Conservation (phyloP, 2,888 invertebrate genomes). For the Oscheius myriophilus region DNA sequence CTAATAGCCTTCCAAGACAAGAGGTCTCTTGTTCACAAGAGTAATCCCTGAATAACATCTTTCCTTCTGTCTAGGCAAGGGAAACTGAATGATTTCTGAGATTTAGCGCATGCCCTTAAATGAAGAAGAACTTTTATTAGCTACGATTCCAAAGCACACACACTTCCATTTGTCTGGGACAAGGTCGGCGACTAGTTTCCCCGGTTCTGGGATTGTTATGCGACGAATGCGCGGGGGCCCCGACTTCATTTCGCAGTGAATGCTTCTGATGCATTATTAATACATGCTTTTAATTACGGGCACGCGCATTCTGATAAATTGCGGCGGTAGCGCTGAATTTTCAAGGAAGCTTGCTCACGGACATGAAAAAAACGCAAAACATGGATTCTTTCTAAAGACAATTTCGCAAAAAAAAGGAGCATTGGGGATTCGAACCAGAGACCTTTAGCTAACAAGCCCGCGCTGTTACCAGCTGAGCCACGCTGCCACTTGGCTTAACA, state of each 20-base stretch:
- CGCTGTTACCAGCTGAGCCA: too few species aligned
- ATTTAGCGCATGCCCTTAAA: too few species aligned
- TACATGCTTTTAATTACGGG: slow-evolving; percentile 9
- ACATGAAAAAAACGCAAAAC: not conserved
- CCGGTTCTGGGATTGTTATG: not conserved
- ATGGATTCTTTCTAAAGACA: too few species aligned
- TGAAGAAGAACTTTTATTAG: slow-evolving; percentile 10
- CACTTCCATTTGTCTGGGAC: slow-evolving; percentile 14
- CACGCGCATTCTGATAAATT: slow-evolving; percentile 22
- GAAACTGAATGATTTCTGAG: too few species aligned
- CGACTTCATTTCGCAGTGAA: slow-evolving; percentile 15
- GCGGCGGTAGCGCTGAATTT: slow-evolving; percentile 17
- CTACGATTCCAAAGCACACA: slow-evolving; percentile 4
- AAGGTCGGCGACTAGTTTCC: not conserved
- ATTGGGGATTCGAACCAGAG: too few species aligned
- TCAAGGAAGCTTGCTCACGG: not conserved
- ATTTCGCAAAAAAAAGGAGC: too few species aligned
- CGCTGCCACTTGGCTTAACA: too few species aligned
- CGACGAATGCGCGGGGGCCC: not conserved
- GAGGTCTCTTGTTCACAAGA: not conserved
- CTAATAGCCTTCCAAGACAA: slow-evolving; percentile 17
- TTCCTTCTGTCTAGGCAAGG: too few species aligned
- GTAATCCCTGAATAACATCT: too few species aligned
- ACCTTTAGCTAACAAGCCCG: too few species aligned
- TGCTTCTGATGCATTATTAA: slow-evolving; percentile 19